Base-by-base conservation (phyloP, 2,113 vertebrate species). In the Lichenostomus cassidix region DNA sequence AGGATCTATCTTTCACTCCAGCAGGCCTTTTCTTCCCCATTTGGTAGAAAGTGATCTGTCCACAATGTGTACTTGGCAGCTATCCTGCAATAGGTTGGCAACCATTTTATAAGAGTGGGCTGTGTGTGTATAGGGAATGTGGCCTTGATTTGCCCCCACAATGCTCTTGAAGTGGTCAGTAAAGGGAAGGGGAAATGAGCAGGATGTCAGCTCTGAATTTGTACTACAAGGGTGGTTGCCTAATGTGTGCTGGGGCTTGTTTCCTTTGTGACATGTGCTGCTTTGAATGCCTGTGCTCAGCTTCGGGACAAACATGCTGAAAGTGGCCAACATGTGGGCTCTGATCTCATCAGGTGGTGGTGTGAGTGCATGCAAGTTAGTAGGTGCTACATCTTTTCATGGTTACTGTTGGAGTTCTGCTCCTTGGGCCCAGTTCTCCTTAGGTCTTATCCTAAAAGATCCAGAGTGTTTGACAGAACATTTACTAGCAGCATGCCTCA, bases 111-210 rank as follows among this genome's bases (percentile, higher is more conserved):
- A 60, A 58, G 23, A 22, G 31, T 76, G 71, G 4, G 16, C 29
- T 42, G 39, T 37, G 29, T 20, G 11, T 21, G 24, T 50, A 5
- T 33, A 59, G 49, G 19, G 42, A 92, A 56, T 0, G 1, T 67
- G 73, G 77, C 87, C 56, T 83, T n/a, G 5, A 15, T 80, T 68
- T 94, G 68, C 64, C 53, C 37, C 59, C 14, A 7, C 25, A 69
- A 1, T 62, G 31, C n/a, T 89, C 82, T 83, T 63, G 55, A 55
- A 70, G 79, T 21, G 47, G 69, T 88, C 80, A 64, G 2, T 86
- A 82, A 79, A 92, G 87, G 85, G 83, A 97, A 97, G 93, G 84
- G 89, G 91, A 97, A 96, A 91, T 42, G 73, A 90, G 65, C 82
- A 89, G 80, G 37, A 90, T 1, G 59, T 95, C 80, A 89, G 22